A percentile compares a stretch with the other conserved stretches of the same genome.
These are phyloP conservation scores for Heterotilapia buettikoferi DNA, from an alignment of 2,113 vertebrate genomes.

Conservation along the genomic window DNA sequence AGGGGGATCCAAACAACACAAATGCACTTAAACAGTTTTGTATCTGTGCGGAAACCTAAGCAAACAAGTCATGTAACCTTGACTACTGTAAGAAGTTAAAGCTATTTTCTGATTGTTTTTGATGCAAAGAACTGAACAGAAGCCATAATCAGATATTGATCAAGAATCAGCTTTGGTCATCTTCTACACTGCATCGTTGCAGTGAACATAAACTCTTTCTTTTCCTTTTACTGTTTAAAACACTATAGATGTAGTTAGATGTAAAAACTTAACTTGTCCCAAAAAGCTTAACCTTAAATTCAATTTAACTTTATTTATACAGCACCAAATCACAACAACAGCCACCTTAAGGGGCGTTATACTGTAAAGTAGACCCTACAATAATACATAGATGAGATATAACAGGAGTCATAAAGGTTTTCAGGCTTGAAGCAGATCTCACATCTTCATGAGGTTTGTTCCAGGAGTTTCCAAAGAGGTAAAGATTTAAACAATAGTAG, in stretches of 20 bases:
- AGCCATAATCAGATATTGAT: not conserved
- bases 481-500: not conserved
- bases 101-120: not conserved
- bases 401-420: not conserved
- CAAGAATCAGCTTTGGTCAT: not conserved
- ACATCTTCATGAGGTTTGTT: not conserved
- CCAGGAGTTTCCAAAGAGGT: not conserved
- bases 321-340: not conserved
- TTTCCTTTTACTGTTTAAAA: not conserved
- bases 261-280: not conserved
- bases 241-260: not conserved
- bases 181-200: not conserved
- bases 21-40: not conserved
- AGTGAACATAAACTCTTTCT: not conserved
- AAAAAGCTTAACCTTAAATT: not conserved
- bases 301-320: not conserved
- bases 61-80: not conserved
- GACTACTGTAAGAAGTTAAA: not conserved
- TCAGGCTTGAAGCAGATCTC: not conserved
- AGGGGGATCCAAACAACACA: not conserved
- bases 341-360: rapidly evolving
- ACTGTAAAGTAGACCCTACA: not conserved
- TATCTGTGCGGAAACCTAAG: not conserved
- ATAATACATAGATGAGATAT: not conserved
- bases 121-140: not conserved